phyloP scores from a whole-genome alignment of 1,140 invertebrate species.

The Agrypnia vestita region DNA sequence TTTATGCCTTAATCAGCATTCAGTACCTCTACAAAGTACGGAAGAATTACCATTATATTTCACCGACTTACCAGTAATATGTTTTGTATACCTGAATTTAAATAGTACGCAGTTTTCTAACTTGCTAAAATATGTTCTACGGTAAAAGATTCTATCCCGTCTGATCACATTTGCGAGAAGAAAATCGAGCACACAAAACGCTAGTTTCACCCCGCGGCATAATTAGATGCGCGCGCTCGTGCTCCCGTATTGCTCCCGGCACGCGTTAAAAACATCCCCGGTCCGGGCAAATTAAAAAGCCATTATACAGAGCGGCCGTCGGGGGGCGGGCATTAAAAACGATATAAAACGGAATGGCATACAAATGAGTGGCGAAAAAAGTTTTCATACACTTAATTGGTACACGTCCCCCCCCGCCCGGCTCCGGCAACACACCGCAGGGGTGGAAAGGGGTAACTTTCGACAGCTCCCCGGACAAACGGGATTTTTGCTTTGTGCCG shows the following conservation, averaged over 20 bases:
- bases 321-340: slow-evolving; percentile 26
- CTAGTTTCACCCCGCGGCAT: slow-evolving; percentile 26
- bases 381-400: slow-evolving; percentile 47
- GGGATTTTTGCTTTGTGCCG: slow-evolving; percentile 44
- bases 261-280: not conserved
- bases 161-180: too few species aligned
- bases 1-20: too few species aligned
- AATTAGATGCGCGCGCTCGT: slow-evolving; percentile 24
- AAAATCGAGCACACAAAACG: slow-evolving; percentile 2
- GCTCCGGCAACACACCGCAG: slow-evolving; percentile 11
- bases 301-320: slow-evolving; percentile 23
- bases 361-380: slow-evolving; percentile 17
- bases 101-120: too few species aligned
- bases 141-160: too few species aligned
- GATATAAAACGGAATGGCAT: slow-evolving; percentile 39
- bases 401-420: slow-evolving; percentile 9
- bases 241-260: not conserved
- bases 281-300: slow-evolving; percentile 16
- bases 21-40: too few species aligned
- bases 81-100: too few species aligned
- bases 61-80: too few species aligned
- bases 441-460: slow-evolving; percentile 31
- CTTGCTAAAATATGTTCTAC: too few species aligned
- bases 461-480: slow-evolving; percentile 22
- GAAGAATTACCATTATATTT: too few species aligned